Percentiles rank a stretch among this genome's conserved stretches.
Evolutionary conservation across 2,113 vertebrate species (phyloP).

Genomic region (Podarcis cretensis): DNA sequence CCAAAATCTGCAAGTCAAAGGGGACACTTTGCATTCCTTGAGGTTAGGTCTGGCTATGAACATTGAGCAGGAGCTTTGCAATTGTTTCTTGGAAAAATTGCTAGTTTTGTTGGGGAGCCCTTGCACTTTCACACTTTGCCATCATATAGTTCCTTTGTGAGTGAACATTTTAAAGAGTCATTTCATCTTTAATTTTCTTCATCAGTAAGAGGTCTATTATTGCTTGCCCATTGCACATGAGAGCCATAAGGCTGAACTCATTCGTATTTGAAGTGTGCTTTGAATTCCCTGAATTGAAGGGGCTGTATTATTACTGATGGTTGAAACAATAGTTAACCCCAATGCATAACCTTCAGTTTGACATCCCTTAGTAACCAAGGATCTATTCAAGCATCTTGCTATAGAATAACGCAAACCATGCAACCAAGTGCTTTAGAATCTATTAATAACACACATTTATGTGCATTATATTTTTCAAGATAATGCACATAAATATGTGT

Average conservation of each 20-base stretch:
- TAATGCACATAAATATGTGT: not conserved
- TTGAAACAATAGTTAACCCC: conserved; percentile 16
- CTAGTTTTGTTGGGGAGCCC: not conserved
- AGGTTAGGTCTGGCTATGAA: not conserved
- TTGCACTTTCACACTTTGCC: not conserved
- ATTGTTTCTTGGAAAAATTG: not conserved
- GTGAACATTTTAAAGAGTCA: conserved; percentile 8
- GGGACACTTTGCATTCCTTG: too few species aligned
- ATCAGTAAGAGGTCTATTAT: conserved; percentile 11
- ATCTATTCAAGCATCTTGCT: conserved; percentile 1
- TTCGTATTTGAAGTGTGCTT: conserved; percentile 21
- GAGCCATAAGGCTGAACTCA: conserved; percentile 27
- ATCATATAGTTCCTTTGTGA: not conserved
- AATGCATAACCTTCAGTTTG: conserved; percentile 24
- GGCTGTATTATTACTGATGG: conserved; percentile 24
- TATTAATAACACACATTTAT: not conserved
- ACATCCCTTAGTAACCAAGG: conserved; percentile 3
- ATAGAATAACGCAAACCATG: conserved; percentile 1
- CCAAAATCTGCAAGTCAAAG: not conserved
- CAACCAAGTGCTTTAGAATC: not conserved
- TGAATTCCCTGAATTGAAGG: not conserved
- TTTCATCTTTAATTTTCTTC: not conserved
- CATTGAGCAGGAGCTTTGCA: not conserved
- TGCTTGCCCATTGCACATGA: not conserved
- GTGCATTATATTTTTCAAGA: not conserved